Base-by-base conservation (phyloP, 2,888 invertebrate species). In the Epistrophe eligans region DNA sequence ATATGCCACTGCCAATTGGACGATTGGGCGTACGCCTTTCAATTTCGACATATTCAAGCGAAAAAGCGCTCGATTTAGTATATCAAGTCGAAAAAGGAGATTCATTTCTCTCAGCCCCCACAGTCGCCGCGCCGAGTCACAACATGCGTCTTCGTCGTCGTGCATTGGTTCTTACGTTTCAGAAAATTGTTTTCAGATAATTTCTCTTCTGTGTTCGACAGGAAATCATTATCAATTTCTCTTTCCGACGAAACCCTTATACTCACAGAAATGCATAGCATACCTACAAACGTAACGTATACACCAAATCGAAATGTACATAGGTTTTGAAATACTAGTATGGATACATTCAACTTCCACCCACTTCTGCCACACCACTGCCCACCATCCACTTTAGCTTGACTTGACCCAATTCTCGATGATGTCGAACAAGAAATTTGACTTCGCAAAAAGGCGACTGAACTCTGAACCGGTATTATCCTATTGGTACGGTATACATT, bases 181-280 rank as follows among this genome's bases (percentile, higher is more conserved):
- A 79, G 71, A 79, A 87, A 87, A 87, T 87, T 87, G 87, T 87
- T 87, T 87, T 87, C 79, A 60, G 83, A 87, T 83, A 83, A 87
- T 87, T 87, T 87, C 83, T 87, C 87, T 87, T 62, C 77, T 88
- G 88, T 80, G 76, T 84, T 88, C 80, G 88, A 88, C 88, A 88
- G 84, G 79, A 80, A 84, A 88, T 88, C 88, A 77, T 88, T 84
- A 88, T 84, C 88, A 88, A 88, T 84, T 80, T 87, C 83, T 73
- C 85, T 50, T 77, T 50, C 62, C 38, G 90, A 57, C 9, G 52
- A 60, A 64, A 74, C 66, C 48, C 74, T 62, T 19, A 24, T 24
- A 10, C 38, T 43, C n/a, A 24, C 24, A 64, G 57, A 52, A 57
- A 76, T 62, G 66, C 77, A 84, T 73, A 52, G 55, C 79, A 73